Conservation (phyloP, 2,113 vertebrate genomes). For the Actenoides hombroni region DNA sequence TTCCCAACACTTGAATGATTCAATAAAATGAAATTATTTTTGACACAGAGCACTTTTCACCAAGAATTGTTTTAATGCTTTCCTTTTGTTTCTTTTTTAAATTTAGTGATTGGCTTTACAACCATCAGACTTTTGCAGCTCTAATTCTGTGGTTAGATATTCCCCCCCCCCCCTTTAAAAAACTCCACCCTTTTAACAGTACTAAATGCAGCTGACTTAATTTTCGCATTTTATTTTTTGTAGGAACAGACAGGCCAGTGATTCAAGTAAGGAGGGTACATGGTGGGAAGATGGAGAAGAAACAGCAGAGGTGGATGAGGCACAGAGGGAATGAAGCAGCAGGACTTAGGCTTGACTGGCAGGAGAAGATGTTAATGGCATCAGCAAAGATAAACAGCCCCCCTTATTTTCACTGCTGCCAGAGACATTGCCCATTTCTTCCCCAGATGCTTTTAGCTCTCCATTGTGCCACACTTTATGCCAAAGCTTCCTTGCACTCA, state of each 20-base stretch:
- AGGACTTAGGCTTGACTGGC: background rate
- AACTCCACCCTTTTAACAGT: background rate
- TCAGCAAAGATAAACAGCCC: background rate
- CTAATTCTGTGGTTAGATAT: background rate
- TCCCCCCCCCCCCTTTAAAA: background rate
- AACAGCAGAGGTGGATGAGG: background rate
- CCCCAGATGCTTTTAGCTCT: background rate
- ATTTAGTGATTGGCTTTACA: background rate
- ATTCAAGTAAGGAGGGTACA: background rate
- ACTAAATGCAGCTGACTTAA: background rate
- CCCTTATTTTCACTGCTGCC: background rate
- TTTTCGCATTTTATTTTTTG: background rate
- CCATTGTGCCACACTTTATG: background rate
- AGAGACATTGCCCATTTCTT: background rate
- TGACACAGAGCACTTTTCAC: conserved; percentile 7
- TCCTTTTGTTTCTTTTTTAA: background rate
- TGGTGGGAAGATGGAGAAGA: background rate
- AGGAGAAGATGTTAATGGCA: background rate
- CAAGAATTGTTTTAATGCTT: background rate
- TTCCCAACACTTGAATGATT: background rate
- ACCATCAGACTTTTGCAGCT: background rate
- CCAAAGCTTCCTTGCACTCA: background rate
- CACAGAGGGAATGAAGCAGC: background rate
- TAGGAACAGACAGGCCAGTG: background rate
- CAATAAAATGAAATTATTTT: background rate